Conservation (phyloP, 2,797 vertebrate species). For the Sibirionetta formosa region DNA sequence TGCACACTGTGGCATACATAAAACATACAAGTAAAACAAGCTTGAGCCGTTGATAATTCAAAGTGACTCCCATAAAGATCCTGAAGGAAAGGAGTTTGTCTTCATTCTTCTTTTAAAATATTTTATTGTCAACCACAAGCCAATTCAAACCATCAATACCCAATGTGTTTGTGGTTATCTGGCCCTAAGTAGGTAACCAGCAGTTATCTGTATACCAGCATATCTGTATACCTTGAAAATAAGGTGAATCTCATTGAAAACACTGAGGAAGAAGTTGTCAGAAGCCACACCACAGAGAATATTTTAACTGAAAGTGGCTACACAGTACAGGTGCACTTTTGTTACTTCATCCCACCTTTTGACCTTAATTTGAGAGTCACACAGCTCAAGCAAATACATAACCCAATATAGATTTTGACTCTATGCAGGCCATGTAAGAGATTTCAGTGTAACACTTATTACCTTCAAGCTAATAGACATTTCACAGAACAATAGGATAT, state of each 20-base stretch:
- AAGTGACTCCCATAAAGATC: background rate
- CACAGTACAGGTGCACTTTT: background rate
- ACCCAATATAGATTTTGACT: background rate
- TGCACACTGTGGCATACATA: background rate
- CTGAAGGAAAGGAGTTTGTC: background rate
- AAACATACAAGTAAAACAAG: background rate
- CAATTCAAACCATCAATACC: background rate
- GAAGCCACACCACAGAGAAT: background rate
- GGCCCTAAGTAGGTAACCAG: background rate
- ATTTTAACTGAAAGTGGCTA: background rate
- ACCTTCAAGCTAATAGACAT: background rate
- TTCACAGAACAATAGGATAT: background rate
- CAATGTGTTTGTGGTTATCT: background rate
- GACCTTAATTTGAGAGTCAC: background rate
- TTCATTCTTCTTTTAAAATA: background rate
- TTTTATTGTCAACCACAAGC: background rate
- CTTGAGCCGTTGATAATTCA: background rate
- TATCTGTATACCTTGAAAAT: background rate
- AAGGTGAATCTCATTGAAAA: background rate
- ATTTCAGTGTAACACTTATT: background rate
- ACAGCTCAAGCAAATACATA: background rate
- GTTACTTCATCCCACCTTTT: background rate
- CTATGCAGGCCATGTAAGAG: background rate
- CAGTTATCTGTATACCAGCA: background rate
- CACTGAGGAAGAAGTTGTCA: background rate